Evolutionary conservation across 2,888 invertebrate genomes (phyloP).

Genomic region (Abrostola tripartita): DNA sequence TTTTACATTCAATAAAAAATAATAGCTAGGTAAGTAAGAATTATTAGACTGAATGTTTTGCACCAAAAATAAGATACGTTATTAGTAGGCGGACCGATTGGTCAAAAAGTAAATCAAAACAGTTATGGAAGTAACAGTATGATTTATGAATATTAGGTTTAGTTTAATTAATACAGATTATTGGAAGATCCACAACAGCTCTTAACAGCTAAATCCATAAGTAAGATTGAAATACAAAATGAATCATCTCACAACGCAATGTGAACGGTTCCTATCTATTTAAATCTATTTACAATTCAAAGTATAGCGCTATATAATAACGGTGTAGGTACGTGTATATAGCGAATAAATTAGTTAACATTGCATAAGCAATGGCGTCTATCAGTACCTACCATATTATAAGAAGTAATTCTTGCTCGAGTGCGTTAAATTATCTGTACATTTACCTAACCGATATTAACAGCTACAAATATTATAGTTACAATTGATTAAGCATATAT

Average conservation of each 20-base stretch:
- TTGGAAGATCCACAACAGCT: neutral
- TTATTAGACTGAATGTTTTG: no score
- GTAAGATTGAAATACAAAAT: neutral
- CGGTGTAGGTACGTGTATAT: slow-evolving; percentile 28
- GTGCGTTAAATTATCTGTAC: slow-evolving; percentile 41
- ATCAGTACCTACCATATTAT: slow-evolving; percentile 18
- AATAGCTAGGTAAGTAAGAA: no score
- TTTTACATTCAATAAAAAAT: no score
- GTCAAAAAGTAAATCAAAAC: no score
- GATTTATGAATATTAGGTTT: no score
- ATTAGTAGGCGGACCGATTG: no score
- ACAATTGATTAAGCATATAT: slow-evolving; percentile 52
- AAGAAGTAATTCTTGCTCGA: slow-evolving; percentile 27
- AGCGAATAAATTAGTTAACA: slow-evolving; percentile 43
- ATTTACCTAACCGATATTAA: slow-evolving; percentile 49
- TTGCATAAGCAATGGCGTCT: slow-evolving; percentile 52
- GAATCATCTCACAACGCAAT: slow-evolving; percentile 27
- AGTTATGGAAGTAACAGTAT: no score
- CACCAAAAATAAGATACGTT: no score
- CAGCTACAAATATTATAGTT: slow-evolving; percentile 50
- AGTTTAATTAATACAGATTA: no score
- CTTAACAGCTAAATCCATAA: neutral
- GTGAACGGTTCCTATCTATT: slow-evolving; percentile 30
- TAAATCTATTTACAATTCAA: slow-evolving; percentile 51
- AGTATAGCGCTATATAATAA: slow-evolving; percentile 38